These are phyloP conservation scores for Palythoa caribaeorum DNA, from an alignment of 92 coral and sea anemone genomes.

Conservation along the genomic window DNA sequence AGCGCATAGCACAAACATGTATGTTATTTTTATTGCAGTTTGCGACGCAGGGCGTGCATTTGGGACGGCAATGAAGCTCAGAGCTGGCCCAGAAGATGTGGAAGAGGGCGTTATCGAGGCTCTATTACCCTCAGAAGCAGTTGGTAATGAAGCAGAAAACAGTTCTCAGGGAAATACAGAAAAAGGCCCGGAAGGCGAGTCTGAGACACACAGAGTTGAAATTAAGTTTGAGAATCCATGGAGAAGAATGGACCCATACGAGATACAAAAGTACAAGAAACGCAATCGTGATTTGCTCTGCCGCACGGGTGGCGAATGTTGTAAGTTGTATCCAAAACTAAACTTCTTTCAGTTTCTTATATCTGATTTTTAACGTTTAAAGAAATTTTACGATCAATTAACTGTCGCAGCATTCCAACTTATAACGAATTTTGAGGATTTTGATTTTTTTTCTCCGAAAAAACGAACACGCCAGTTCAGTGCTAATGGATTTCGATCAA, in stretches of 20 bases:
- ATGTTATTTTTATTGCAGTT: not conserved
- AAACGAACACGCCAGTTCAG: too few species aligned
- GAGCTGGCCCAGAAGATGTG: not conserved
- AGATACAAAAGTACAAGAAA: slow-evolving; percentile 7
- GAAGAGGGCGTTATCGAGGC: slow-evolving; percentile 9
- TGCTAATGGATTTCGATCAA: too few species aligned
- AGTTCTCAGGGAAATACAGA: not conserved
- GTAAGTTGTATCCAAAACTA: slow-evolving; percentile 20
- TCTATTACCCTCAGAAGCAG: slow-evolving; percentile 29
- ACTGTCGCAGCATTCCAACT: too few species aligned
- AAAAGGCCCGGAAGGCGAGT: not conserved
- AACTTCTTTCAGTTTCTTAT: too few species aligned
- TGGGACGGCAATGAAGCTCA: not conserved
- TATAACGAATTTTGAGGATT: too few species aligned
- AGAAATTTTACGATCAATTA: too few species aligned
- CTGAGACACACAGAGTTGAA: slow-evolving; percentile 21
- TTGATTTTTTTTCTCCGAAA: too few species aligned
- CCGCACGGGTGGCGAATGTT: slow-evolving; percentile 10
- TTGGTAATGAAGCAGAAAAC: not conserved
- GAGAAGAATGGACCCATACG: slow-evolving; percentile 54
- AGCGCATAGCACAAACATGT: not conserved
- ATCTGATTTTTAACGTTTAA: not conserved
- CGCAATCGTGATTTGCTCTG: not conserved
- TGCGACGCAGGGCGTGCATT: not conserved
- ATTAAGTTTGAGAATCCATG: slow-evolving; percentile 81